Evolutionary conservation across 2,888 invertebrate genomes (phyloP), one percentile per base, ranked within the genome.

Genomic region (Lithophane socia): DNA sequence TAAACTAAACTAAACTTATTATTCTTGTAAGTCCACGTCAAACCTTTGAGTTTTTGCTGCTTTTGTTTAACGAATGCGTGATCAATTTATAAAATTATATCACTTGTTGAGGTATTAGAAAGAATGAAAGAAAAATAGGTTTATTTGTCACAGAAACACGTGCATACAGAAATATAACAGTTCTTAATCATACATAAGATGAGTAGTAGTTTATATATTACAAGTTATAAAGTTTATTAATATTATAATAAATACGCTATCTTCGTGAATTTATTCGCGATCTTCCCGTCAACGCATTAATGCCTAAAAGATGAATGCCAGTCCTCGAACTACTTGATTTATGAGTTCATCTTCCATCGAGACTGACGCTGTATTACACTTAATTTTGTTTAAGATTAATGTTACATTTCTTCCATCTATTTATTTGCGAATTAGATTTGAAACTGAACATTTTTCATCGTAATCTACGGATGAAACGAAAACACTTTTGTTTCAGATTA

Each of bases 291-390:
- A 79, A 73, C 49, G 66, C 21, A 52, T 61, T 88, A 90, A 91
- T 87, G 87, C 82, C 87, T 86, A 85, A 90, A 91, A 91, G 88
- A 92, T 91, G 89, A 89, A 87, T 89, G 89, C 85, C 90, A 86
- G 83, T 79, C 75, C 83, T 83, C 84, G 79, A 83, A 85, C 76
- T 81, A 75, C 81, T 86, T 91, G 92, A 92, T 92, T 92, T 92
- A 92, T 89, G 90, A 82, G 87, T 88, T 91, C 90, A 91, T 92
- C 91, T 90, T 87, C 88, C 86, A 87, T 80, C 66, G 68, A 73
- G 67, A 82, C 56, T 68, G 63, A 71, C 69, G 68, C 67, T 76
- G 73, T 80, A 72, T 81, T 73, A 73, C 56, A 76, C 74, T 85
- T 85, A 86, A 86, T 84, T 78, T 86, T 81, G 72, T 84, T 79